phyloP scores from a whole-genome alignment of 2,888 invertebrate species.

The Mythimna impura region DNA sequence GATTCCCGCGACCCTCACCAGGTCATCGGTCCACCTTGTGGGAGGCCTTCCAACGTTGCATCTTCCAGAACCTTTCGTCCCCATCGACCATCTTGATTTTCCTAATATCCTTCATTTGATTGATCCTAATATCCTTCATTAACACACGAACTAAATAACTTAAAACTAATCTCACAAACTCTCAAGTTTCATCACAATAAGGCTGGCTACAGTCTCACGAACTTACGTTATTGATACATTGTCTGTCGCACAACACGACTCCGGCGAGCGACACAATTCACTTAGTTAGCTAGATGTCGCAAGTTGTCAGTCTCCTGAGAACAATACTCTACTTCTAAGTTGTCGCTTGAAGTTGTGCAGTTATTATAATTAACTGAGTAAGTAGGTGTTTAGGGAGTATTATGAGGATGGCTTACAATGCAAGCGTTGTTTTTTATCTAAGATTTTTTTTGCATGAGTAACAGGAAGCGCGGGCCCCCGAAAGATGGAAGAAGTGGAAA shows the following conservation, averaged over 20 bases:
- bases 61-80: too few relatives aligned
- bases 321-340: constrained; percentile 38
- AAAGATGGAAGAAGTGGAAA: too few relatives aligned
- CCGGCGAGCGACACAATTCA: constrained; percentile 42
- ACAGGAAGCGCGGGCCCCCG: too few relatives aligned
- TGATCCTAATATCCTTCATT: neutral
- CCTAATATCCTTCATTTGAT: too few relatives aligned
- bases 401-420: neutral
- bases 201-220: constrained; percentile 31
- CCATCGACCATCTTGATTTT: too few relatives aligned
- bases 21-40: too few relatives aligned
- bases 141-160: neutral
- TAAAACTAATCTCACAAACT: constrained; percentile 6
- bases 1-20: too few relatives aligned
- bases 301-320: constrained; percentile 49
- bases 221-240: constrained; percentile 57
- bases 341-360: constrained; percentile 15
- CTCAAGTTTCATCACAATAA: constrained; percentile 37
- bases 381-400: constrained; percentile 32
- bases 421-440: neutral
- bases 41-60: too few relatives aligned
- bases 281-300: constrained; percentile 54
- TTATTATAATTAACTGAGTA: constrained; percentile 48
- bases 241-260: constrained; percentile 43
- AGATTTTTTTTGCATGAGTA: too few relatives aligned